Conservation (phyloP, 2,888 invertebrate species). For the Pimpla rufipes region DNA sequence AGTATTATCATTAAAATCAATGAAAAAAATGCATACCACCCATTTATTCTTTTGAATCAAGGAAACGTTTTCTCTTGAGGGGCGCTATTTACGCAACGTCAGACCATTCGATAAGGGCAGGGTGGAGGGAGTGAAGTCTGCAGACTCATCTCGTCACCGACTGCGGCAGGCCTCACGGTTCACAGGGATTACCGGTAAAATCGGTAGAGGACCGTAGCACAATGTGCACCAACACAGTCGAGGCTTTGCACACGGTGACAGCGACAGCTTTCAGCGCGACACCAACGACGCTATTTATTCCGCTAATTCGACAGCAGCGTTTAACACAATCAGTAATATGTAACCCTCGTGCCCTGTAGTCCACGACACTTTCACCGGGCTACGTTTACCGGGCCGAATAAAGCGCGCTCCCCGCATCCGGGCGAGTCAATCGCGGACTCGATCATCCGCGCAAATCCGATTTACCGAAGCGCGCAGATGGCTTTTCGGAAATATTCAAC, state of each 20-base stretch:
- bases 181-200: conserved; percentile 34
- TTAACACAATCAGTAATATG: conserved; percentile 38
- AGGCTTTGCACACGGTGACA: conserved; percentile 32
- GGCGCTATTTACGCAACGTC: conserved; percentile 26
- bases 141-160: not conserved
- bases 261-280: conserved; percentile 33
- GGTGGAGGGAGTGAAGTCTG: not conserved
- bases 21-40: no score
- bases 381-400: conserved; percentile 20
- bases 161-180: not conserved
- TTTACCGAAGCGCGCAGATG: conserved; percentile 31
- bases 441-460: conserved; percentile 59
- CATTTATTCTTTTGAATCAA: no score
- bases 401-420: not conserved
- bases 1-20: no score
- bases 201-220: not conserved
- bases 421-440: conserved; percentile 49
- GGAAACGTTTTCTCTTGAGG: no score
- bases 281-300: not conserved
- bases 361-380: not conserved
- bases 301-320: not conserved
- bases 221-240: conserved; percentile 6
- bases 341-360: conserved; percentile 6
- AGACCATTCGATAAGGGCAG: conserved; percentile 3
- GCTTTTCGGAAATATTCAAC: conserved; percentile 27